A percentile compares a stretch with the other conserved stretches of the same genome.
Conservation (phyloP, 2,113 vertebrate species). For the Shinisaurus crocodilurus region DNA sequence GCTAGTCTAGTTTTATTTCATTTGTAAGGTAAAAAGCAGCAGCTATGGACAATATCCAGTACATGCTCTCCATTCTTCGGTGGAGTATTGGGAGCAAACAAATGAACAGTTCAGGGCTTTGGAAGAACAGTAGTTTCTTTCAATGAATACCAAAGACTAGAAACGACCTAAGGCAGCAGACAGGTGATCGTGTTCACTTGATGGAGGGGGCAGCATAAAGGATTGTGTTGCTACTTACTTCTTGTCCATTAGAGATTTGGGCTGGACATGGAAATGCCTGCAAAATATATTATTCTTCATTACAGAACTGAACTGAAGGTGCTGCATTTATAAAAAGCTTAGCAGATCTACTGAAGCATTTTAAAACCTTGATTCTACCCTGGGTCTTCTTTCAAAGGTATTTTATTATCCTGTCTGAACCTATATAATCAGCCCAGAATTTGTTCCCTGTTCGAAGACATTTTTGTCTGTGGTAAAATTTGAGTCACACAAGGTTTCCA, state of each 20-base stretch:
- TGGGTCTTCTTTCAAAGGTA: slow-evolving; percentile 20
- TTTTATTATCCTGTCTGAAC: slow-evolving; percentile 42
- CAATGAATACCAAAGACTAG: slow-evolving; percentile 13
- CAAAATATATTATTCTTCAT: slow-evolving; percentile 57
- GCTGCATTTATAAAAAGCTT: slow-evolving; percentile 33
- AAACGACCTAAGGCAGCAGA: not conserved
- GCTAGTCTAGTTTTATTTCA: not conserved
- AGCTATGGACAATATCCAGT: not conserved
- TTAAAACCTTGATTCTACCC: slow-evolving; percentile 27
- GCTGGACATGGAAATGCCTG: not conserved
- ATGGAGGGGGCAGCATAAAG: not conserved
- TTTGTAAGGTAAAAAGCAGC: slow-evolving; percentile 7
- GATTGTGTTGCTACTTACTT: slow-evolving; percentile 37
- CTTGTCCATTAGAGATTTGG: slow-evolving; percentile 47
- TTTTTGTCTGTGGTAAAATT: not conserved
- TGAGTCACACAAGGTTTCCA: not conserved
- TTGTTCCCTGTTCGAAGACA: not conserved
- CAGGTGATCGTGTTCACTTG: not conserved
- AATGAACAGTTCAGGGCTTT: not conserved
- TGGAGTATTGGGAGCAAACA: not conserved
- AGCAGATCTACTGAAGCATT: slow-evolving; percentile 47
- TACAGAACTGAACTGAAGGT: not conserved
- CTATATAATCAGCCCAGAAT: slow-evolving; percentile 32
- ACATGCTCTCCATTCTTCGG: rapidly evolving
- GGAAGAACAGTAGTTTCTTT: slow-evolving; percentile 30